A percentile compares a stretch with the other conserved stretches of the same genome.
These are phyloP conservation scores for Chromis chromis DNA, from an alignment of 2,797 vertebrate species.

Conservation along the genomic window DNA sequence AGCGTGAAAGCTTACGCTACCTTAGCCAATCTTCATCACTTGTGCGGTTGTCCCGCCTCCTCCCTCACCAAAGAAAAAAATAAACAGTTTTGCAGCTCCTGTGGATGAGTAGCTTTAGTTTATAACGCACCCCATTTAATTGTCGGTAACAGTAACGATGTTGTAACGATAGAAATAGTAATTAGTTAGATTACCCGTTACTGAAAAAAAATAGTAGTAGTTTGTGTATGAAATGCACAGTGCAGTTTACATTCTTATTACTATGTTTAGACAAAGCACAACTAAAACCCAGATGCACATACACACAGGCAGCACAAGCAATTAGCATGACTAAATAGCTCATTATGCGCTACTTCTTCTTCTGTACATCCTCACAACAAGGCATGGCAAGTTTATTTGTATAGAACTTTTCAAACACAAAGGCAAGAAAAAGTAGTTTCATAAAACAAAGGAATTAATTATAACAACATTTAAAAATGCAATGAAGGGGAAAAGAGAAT, in stretches of 20 bases:
- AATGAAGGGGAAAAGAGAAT: neutral
- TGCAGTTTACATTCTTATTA: neutral
- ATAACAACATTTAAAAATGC: neutral
- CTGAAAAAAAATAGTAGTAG: neutral
- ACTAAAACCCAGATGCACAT: neutral
- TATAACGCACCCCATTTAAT: too few species aligned
- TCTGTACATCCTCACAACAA: conserved; percentile 1
- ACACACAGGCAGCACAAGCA: neutral
- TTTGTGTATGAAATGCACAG: neutral
- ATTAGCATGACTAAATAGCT: neutral
- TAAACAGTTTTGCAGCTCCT: too few species aligned
- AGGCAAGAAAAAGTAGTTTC: neutral
- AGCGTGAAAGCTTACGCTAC: too few species aligned
- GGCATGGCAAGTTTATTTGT: neutral
- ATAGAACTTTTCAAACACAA: neutral
- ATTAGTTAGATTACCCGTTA: too few species aligned
- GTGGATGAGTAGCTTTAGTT: too few species aligned
- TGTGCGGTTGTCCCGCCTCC: too few species aligned
- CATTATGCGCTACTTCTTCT: neutral
- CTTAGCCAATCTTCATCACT: too few species aligned
- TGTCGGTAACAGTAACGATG: too few species aligned
- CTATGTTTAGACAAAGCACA: neutral
- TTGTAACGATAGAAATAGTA: too few species aligned
- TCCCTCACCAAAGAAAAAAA: too few species aligned
- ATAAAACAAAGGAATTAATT: neutral